phyloP scores from a whole-genome alignment of 2,888 invertebrate species.

The Sclerodermus sp. region DNA sequence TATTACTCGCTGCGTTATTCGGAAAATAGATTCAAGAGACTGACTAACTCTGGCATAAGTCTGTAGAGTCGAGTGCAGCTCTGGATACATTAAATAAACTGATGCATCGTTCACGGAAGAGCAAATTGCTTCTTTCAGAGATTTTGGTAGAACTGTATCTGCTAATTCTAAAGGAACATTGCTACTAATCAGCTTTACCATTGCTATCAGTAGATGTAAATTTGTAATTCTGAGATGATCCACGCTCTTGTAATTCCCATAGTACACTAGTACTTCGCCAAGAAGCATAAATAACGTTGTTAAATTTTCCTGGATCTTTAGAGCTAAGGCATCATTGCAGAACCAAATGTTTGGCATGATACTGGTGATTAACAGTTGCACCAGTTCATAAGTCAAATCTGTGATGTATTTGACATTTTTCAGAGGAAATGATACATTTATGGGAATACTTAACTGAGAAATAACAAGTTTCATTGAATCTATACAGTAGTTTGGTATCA shows the following conservation, averaged over 20 bases:
- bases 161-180: constrained; percentile 57
- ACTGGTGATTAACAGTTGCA: constrained; percentile 61
- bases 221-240: constrained; percentile 56
- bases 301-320: constrained; percentile 40
- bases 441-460: constrained; percentile 35
- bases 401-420: constrained; percentile 40
- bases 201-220: constrained; percentile 57
- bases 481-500: constrained; percentile 58
- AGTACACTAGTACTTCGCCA: constrained; percentile 58
- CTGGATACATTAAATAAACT: constrained; percentile 58
- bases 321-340: constrained; percentile 35
- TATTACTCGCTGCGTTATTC: no score
- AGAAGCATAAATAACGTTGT: constrained; percentile 59
- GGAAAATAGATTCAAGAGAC: constrained; percentile 8
- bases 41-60: constrained; percentile 57
- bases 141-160: constrained; percentile 55
- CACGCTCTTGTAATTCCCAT: constrained; percentile 31
- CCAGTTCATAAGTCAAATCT: constrained; percentile 50
- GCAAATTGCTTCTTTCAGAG: constrained; percentile 56
- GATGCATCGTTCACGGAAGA: constrained; percentile 58
- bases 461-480: constrained; percentile 51
- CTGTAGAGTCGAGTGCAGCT: constrained; percentile 54
- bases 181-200: constrained; percentile 51
- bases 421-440: constrained; percentile 33
- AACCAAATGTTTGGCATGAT: constrained; percentile 64